Base-by-base conservation (phyloP, 2,113 vertebrate species). In the Anthoscopus minutus region DNA sequence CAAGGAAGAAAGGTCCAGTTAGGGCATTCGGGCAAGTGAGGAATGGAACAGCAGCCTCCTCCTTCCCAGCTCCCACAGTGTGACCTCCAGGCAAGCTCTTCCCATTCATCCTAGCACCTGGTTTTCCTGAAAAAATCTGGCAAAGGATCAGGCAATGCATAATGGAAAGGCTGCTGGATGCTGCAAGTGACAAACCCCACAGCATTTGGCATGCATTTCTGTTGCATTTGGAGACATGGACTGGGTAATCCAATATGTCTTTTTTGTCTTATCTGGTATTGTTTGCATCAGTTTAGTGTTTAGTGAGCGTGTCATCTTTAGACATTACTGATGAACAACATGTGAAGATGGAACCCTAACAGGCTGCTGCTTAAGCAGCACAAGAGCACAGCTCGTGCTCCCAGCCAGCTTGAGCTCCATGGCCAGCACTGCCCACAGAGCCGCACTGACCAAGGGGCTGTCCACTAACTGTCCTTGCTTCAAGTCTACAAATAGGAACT, bases 261-360 rank as follows among this genome's bases (percentile, higher is more conserved):
- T 91, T 79, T 70, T 27, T 88, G 88, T 48, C 91, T 91, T 89
- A 71, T 87, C 81, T 93, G 54, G 48, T 67, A 51, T 72, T 92
- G 77, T 92, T 96, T 89, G 86, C 72, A 87, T 73, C 72, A 69
- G 70, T n/a, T n/a, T n/a, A n/a, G n/a, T 90, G 81, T 76, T 94
- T 77, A 79, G 86, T 30, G 81, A 95, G 70, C 81, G 0, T 92
- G 84, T 81, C 88, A 94, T 83, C 92, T 92, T 92, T 93, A 87
- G 92, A 93, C 92, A 81, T 54, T 79, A 48, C 30, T 80, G 83
- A 73, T 65, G 54, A 71, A 85, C 89, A 87, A 5, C 86, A 61
- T 72, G 40, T 82, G 88, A 47, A 93, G 93, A 94, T 79, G 83
- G 80, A 91, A 16, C 61, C 81, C 56, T 47, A 44, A 4, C 58